Base-by-base conservation (phyloP, 2,888 invertebrate species). In the Platerodrilus igneus region DNA sequence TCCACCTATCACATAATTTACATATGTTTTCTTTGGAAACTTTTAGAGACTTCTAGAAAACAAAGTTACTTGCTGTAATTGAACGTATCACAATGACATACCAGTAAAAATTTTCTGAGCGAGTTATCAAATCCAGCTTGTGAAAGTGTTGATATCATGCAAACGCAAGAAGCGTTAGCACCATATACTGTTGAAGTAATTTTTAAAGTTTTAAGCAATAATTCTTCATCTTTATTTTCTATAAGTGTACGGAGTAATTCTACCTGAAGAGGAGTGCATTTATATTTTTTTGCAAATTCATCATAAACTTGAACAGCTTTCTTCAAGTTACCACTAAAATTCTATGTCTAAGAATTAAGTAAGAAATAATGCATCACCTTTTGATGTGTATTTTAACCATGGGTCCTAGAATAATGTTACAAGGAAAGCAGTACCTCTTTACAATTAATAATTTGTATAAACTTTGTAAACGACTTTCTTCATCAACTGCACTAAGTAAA, bases 181-280 rank as follows among this genome's bases (percentile, higher is more conserved):
- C 74, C 73, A 53, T 75, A 73, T 4, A 75, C 56, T 8, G 56
- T 56, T 2, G 62, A 52, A 4, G 68, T 58, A 1, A 57, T 57
- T 18, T 62, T 55, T 2, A 71, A 52, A 2, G 71, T 56, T 17
- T 58, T 49, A 15, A 62, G 58, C 22, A 75, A 48, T n/a, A 69
- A 50, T 22, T 62, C 52, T 42, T 68, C 64, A 5, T 70, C 66
- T 37, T 68, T 55, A 0, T 49, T 52, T 23, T 63, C 61, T 21
- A 71, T 58, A 21, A 74, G 44, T 32, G 62, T 54, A n/a, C 49
- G 47, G 3, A 82, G 55, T 1, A 85, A 47, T 61, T 82, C 82
- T 48, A 80, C 75, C 54, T 80, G 79, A 6, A 81, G 58, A 0
- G 84, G 84, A 0, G 81, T 79, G 48, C 74, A 76, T 33, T 71